Evolutionary conservation across 30 jellyfish, hydroid and myxozoan species (phyloP), one percentile per base, ranked within the genome.

Genomic region (Catostylus mosaicus): DNA sequence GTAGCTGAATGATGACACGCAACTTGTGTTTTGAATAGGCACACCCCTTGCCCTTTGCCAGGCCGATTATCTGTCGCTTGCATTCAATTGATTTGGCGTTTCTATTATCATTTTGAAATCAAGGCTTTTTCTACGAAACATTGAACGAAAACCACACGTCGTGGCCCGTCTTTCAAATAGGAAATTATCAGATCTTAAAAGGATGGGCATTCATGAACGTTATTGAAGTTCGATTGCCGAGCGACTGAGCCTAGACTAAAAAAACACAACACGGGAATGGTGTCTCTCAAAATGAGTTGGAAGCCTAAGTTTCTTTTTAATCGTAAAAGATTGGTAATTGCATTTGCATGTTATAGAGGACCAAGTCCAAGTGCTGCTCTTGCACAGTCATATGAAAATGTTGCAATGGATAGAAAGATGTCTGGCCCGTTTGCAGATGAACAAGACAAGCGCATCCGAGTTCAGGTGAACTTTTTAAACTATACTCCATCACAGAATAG

Each of bases 311-410:
- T 62, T 34, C 30, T 6, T 0, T n/a, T 27, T 20, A 63, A 43
- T 0, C 36, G 47, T n/a, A 77, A 63, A 60, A 37, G 50, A 30
- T 52, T 3, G 5, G 34, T 61, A 20, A 18, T 32, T 19, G 10
- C 67, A 12, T 62, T 60, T 24, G 50, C 78, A 54, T 72, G 74
- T 62, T 84, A 45, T 69, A 84, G 94, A 47, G 94, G 61, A 30
- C 69, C 54, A 67, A 59, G 50, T 36, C 22, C 63, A 35, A 51
- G 24, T 23, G 79, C 66, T 2, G 57, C 60, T 10, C 22, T 33
- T 19, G 32, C 32, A 27, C 78, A 60, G 46, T 80, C 90, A 30
- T 80, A 80, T 29, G 90, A 64, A 80, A 80, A 80, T 48, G 75
- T 80, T 18, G 90, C 35, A 67, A 64, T 43, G 63, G 65, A 66